Percentiles rank a stretch among this genome's conserved stretches.
Conservation (phyloP, 2,113 vertebrate species). For the Strigops habroptila region DNA sequence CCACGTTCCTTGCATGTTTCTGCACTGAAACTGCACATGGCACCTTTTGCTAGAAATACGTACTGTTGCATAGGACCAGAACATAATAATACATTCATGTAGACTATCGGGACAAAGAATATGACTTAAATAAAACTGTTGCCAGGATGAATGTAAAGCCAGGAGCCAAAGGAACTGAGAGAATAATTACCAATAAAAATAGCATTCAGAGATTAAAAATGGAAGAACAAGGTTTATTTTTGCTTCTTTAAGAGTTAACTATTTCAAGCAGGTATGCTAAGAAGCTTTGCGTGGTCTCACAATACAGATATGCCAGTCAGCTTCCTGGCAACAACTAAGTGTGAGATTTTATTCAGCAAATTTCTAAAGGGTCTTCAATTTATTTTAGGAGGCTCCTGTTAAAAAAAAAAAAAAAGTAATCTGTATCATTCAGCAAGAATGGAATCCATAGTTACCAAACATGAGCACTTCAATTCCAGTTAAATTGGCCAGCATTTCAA, state of each 20-base stretch:
- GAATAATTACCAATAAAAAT: not conserved
- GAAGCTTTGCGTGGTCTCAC: not conserved
- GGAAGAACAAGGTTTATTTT: not conserved
- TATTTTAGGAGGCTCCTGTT: not conserved
- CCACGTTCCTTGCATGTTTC: not conserved
- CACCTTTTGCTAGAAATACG: not conserved
- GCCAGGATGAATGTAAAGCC: not conserved
- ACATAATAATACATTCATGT: not conserved
- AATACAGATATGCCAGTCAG: not conserved
- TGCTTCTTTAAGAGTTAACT: not conserved
- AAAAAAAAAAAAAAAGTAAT: not conserved
- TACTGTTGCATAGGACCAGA: not conserved
- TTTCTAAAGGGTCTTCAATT: not conserved
- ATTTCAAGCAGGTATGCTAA: not conserved
- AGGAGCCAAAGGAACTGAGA: not conserved
- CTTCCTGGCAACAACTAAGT: not conserved
- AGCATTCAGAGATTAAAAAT: not conserved
- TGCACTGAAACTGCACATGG: not conserved
- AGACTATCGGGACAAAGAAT: not conserved
- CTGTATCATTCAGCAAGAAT: not conserved
- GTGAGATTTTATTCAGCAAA: not conserved
- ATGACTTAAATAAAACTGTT: not conserved
- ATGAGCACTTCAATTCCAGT: not conserved
- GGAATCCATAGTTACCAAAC: not conserved
- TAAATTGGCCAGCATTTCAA: not conserved